Conservation (phyloP, 2,113 vertebrate genomes). For the Alethe castanea region DNA sequence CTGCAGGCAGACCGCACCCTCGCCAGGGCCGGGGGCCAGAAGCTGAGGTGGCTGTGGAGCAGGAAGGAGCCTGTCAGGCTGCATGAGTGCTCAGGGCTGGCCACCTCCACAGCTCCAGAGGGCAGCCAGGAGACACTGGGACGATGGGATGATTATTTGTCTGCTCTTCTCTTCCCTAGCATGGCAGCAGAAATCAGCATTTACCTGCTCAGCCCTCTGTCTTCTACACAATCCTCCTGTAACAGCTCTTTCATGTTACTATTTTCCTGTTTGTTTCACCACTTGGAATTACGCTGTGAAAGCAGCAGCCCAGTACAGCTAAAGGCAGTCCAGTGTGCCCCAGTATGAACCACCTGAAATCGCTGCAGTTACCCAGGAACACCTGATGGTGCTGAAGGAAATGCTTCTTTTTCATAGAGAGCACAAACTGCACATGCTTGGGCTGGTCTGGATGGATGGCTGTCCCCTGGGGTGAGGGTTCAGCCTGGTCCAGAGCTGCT, state of each 20-base stretch:
- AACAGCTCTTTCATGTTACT: neutral
- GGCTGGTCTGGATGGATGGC: too few species aligned
- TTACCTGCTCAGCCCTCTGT: neutral
- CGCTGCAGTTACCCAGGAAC: too few species aligned
- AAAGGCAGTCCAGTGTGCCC: too few species aligned
- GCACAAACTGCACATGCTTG: neutral
- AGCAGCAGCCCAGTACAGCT: neutral
- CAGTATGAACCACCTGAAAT: neutral
- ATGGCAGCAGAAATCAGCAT: neutral
- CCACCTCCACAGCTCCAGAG: rapidly evolving
- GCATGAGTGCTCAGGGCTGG: rapidly evolving
- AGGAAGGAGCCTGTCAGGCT: neutral
- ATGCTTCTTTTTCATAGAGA: rapidly evolving
- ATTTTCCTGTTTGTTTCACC: neutral
- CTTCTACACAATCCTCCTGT: neutral
- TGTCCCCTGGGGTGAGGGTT: neutral
- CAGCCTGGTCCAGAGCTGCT: neutral
- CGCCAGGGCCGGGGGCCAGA: rapidly evolving
- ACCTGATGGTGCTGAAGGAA: neutral
- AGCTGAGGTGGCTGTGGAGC: rapidly evolving
- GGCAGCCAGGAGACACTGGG: neutral
- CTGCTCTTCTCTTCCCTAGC: neutral
- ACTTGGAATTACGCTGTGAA: neutral
- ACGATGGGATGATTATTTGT: neutral
- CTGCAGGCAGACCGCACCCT: rapidly evolving